phyloP scores from a whole-genome alignment of 2,888 invertebrate species.

The Arge pagana region DNA sequence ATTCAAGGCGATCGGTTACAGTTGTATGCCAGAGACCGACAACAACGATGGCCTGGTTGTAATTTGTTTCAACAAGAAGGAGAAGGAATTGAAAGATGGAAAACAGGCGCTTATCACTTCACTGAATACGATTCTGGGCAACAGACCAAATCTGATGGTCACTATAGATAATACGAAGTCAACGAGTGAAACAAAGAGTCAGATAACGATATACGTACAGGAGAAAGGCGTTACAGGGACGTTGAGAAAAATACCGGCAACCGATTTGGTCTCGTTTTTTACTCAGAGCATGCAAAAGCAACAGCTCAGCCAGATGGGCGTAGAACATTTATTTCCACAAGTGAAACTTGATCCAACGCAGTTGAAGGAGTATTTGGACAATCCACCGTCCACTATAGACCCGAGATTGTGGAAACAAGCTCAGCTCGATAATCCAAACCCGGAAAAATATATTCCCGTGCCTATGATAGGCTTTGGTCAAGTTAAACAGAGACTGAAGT shows the following conservation, averaged over 20 bases:
- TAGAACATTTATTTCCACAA: slow-evolving; percentile 72
- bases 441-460: slow-evolving; percentile 86
- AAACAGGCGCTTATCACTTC: slow-evolving; percentile 63
- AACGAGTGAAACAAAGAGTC: slow-evolving; percentile 78
- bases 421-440: slow-evolving; percentile 93
- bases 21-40: slow-evolving; percentile 81
- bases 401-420: slow-evolving; percentile 95
- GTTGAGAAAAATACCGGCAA: slow-evolving; percentile 73
- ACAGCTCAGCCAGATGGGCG: slow-evolving; percentile 75
- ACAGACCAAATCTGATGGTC: slow-evolving; percentile 81
- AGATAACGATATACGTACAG: slow-evolving; percentile 72
- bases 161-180: slow-evolving; percentile 78
- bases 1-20: slow-evolving; percentile 95
- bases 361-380: slow-evolving; percentile 85
- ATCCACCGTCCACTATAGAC: slow-evolving; percentile 91
- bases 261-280: slow-evolving; percentile 72
- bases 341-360: slow-evolving; percentile 78
- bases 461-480: slow-evolving; percentile 91
- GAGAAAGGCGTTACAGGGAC: slow-evolving; percentile 71
- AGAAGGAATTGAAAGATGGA: slow-evolving; percentile 70
- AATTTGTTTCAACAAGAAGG: slow-evolving; percentile 80
- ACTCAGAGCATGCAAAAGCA: slow-evolving; percentile 73
- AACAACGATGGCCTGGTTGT: slow-evolving; percentile 92
- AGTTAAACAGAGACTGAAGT: slow-evolving; percentile 78
- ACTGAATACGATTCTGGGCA: slow-evolving; percentile 75